Conservation (phyloP, 2,888 invertebrate genomes). For the Oligia strigilis region DNA sequence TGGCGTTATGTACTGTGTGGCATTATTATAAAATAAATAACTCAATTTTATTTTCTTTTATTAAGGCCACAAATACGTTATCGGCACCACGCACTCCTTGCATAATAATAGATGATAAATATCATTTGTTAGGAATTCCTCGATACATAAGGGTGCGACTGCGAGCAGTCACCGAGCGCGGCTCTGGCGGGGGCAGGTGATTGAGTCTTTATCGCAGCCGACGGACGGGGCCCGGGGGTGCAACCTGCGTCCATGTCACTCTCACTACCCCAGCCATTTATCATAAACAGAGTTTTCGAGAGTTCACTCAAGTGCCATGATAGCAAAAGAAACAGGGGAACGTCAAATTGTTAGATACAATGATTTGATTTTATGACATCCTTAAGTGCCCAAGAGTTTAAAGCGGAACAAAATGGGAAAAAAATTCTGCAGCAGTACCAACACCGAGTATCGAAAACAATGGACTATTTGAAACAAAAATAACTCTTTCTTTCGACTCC, state of each 20-base stretch:
- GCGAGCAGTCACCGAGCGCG: constrained; percentile 70
- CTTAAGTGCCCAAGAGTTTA: constrained; percentile 22
- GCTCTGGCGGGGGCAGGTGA: constrained; percentile 82
- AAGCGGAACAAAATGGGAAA: constrained; percentile 24
- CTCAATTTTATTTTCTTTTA: constrained; percentile 14
- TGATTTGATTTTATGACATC: constrained; percentile 48
- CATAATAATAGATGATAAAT: constrained; percentile 78
- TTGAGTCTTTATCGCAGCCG: constrained; percentile 83
- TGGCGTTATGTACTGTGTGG: neutral
- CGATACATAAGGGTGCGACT: constrained; percentile 71
- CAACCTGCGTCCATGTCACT: constrained; percentile 78
- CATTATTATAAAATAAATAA: neutral
- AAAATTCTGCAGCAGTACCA: constrained; percentile 15
- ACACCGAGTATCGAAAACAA: constrained; percentile 59
- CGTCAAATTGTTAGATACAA: constrained; percentile 55
- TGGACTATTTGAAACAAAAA: constrained; percentile 65
- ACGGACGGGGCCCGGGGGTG: constrained; percentile 76
- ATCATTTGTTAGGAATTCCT: constrained; percentile 75
- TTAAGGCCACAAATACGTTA: constrained; percentile 63
- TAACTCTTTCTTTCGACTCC: constrained; percentile 64
- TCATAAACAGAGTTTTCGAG: constrained; percentile 74
- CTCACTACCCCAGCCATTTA: constrained; percentile 80
- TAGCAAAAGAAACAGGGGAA: constrained; percentile 60
- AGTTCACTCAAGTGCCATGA: constrained; percentile 65
- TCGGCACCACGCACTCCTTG: constrained; percentile 74